A percentile compares a stretch with the other conserved stretches of the same genome.
Evolutionary conservation across 2,113 vertebrate genomes (phyloP).

Genomic region (Antennarius striatus): DNA sequence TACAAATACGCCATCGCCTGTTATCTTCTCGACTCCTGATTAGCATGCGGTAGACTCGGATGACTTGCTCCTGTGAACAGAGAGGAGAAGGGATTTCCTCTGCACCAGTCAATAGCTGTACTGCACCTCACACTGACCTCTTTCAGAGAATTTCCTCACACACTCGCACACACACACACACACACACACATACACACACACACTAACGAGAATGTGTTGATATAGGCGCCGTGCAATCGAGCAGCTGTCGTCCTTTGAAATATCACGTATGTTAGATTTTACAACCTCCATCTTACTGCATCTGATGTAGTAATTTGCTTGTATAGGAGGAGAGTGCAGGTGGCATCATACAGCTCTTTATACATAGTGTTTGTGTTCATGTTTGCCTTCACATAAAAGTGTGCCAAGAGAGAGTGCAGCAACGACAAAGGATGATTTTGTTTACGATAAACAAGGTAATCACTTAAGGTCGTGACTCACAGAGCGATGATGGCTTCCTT

Average conservation of each 20-base stretch:
- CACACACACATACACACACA: not conserved
- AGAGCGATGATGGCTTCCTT: slow-evolving; percentile 7
- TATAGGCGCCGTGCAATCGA: slow-evolving; percentile 18
- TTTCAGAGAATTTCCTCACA: slow-evolving; percentile 38
- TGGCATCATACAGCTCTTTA: slow-evolving; percentile 11
- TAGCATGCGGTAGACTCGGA: slow-evolving; percentile 57
- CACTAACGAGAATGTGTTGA: slow-evolving; percentile 12
- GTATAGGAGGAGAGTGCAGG: slow-evolving; percentile 16
- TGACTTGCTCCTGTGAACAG: slow-evolving; percentile 40
- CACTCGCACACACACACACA: no score
- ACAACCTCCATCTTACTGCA: slow-evolving; percentile 20
- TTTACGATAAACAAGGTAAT: slow-evolving; percentile 36
- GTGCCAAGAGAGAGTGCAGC: not conserved
- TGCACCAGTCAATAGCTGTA: slow-evolving; percentile 54
- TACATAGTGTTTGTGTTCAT: not conserved
- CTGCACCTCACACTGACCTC: slow-evolving; percentile 52
- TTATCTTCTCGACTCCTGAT: slow-evolving; percentile 57
- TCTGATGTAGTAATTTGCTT: slow-evolving; percentile 16
- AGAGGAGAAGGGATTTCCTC: slow-evolving; percentile 67
- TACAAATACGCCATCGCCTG: slow-evolving; percentile 26
- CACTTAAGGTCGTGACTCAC: not conserved
- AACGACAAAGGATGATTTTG: slow-evolving; percentile 21
- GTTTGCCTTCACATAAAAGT: slow-evolving; percentile 30
- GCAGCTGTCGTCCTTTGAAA: slow-evolving; percentile 26
- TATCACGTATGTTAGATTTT: slow-evolving; percentile 49